Conservation (phyloP, 2,113 vertebrate genomes). For the Sakesphorus luctuosus region DNA sequence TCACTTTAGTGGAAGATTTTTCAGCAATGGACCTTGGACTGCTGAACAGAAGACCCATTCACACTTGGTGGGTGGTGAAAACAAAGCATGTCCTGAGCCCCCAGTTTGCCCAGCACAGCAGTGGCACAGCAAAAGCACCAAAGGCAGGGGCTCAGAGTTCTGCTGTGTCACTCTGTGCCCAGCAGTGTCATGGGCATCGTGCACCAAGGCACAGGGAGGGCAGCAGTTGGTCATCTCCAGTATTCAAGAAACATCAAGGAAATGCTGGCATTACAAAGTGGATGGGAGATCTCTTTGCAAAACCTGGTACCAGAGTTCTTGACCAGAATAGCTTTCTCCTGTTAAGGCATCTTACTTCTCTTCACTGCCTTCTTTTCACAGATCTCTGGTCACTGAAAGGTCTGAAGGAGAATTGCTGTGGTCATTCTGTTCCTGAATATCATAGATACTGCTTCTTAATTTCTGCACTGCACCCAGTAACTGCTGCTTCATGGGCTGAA, state of each 20-base stretch:
- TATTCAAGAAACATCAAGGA: background rate
- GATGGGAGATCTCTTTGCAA: background rate
- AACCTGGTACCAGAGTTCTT: background rate
- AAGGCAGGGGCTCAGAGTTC: background rate
- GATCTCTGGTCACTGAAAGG: background rate
- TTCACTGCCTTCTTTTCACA: background rate
- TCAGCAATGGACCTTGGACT: background rate
- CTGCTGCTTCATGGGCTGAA: background rate
- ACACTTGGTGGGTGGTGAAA: background rate
- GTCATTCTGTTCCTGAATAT: background rate
- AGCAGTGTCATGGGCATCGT: accelerated
- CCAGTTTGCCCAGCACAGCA: background rate
- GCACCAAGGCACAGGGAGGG: background rate
- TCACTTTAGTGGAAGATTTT: background rate
- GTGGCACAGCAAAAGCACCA: background rate
- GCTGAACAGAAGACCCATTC: background rate
- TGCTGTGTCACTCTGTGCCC: background rate
- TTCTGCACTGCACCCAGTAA: background rate
- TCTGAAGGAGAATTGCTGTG: background rate
- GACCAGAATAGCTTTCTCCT: background rate
- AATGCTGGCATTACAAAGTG: background rate
- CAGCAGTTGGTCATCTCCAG: background rate
- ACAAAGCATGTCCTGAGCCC: background rate
- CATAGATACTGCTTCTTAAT: background rate
- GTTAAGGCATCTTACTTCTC: background rate